These are phyloP conservation scores for Drosophila nigromelanica DNA, from an alignment of 1,140 invertebrate genomes.

Conservation along the genomic window DNA sequence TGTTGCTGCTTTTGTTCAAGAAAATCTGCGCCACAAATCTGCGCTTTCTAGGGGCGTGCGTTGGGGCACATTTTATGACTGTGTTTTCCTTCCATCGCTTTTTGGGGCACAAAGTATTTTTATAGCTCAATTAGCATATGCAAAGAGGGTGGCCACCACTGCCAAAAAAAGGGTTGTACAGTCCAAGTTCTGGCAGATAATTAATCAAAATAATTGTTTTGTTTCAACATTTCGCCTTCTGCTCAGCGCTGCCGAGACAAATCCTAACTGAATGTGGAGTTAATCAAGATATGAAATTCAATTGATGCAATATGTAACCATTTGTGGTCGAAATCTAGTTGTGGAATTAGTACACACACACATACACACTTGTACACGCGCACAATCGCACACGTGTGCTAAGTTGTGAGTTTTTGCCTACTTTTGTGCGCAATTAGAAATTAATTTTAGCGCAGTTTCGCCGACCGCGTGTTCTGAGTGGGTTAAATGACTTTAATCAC, in stretches of 20 bases:
- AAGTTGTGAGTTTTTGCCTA: slow-evolving; percentile 51
- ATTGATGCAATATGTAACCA: background rate
- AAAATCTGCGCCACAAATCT: slow-evolving; percentile 64
- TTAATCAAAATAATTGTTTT: slow-evolving; percentile 58
- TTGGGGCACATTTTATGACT: slow-evolving; percentile 61
- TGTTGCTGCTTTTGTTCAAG: slow-evolving; percentile 40
- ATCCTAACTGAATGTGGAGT: no score
- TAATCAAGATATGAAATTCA: background rate
- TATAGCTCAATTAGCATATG: slow-evolving; percentile 81
- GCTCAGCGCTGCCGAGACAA: background rate
- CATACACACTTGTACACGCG: slow-evolving; percentile 10
- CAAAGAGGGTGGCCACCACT: slow-evolving; percentile 24
- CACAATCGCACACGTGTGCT: slow-evolving; percentile 5
- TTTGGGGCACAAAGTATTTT: slow-evolving; percentile 72
- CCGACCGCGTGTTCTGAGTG: slow-evolving; percentile 57
- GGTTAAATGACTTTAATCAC: slow-evolving; percentile 83
- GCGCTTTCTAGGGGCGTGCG: background rate
- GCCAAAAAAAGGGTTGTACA: slow-evolving; percentile 29
- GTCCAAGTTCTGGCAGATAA: slow-evolving; percentile 33
- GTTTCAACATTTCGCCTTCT: background rate
- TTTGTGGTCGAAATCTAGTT: slow-evolving; percentile 12
- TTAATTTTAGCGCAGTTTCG: slow-evolving; percentile 62
- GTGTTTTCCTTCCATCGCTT: slow-evolving; percentile 50
- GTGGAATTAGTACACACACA: slow-evolving; percentile 10
- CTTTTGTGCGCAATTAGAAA: slow-evolving; percentile 79